phyloP scores from a whole-genome alignment of 2,888 invertebrate species.

The Muschampia plurimacula region DNA sequence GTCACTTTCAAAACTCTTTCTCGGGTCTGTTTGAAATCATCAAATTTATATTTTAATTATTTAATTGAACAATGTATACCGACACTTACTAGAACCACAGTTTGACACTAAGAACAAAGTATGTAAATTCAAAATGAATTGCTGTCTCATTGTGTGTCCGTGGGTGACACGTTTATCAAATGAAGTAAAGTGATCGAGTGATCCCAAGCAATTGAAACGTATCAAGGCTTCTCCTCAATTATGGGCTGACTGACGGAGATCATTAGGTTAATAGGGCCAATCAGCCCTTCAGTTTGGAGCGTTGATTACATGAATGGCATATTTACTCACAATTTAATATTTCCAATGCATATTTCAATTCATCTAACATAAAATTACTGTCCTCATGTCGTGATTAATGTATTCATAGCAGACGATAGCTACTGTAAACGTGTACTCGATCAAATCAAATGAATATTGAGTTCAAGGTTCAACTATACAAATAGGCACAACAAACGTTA shows the following conservation, averaged over 20 bases:
- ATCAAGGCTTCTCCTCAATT: constrained; percentile 75
- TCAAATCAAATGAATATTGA: constrained; percentile 25
- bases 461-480: constrained; percentile 6
- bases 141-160: constrained; percentile 16
- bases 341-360: constrained; percentile 31
- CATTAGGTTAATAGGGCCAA: constrained; percentile 74
- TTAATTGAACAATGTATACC: too few species aligned
- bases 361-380: constrained; percentile 36
- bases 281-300: constrained; percentile 69
- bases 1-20: too few species aligned
- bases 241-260: constrained; percentile 69
- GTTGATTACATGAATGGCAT: constrained; percentile 61
- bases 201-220: constrained; percentile 73
- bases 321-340: constrained; percentile 37
- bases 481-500: background rate
- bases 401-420: constrained; percentile 23
- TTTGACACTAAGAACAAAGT: background rate
- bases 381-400: constrained; percentile 29
- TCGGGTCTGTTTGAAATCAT: too few species aligned
- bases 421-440: constrained; percentile 23
- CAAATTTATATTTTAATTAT: too few species aligned
- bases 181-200: constrained; percentile 58
- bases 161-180: constrained; percentile 47
- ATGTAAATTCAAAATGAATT: background rate
- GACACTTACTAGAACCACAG: too few species aligned